These are phyloP conservation scores for Colinus virginianus DNA, from an alignment of 2,113 vertebrate species.

Conservation along the genomic window DNA sequence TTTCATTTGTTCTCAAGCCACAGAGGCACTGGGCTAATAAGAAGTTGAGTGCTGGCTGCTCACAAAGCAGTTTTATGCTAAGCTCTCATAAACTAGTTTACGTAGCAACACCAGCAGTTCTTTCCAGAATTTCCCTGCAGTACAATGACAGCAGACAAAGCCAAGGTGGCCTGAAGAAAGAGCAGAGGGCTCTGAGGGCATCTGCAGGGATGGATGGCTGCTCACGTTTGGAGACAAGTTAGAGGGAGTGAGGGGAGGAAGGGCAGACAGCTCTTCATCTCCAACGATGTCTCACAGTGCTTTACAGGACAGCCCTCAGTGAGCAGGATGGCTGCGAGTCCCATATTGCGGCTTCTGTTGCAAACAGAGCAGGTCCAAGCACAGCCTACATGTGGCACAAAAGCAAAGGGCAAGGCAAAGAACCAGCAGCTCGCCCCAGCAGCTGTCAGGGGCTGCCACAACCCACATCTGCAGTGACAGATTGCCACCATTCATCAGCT, in stretches of 20 bases:
- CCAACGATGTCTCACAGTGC: neutral
- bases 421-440: neutral
- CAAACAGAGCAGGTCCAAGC: neutral
- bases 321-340: neutral
- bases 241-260: neutral
- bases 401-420: neutral
- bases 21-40: conserved; percentile 39
- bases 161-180: neutral
- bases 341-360: neutral
- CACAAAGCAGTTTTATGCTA: neutral
- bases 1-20: conserved; percentile 41
- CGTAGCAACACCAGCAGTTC: conserved; percentile 2
- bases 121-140: neutral
- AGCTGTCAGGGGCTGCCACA: neutral
- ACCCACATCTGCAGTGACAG: neutral
- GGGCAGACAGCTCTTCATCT: neutral
- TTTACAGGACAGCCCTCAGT: neutral
- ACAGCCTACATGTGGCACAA: fast-evolving
- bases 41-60: neutral
- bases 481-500: neutral
- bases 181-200: neutral
- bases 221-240: neutral
- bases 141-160: neutral
- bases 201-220: neutral
- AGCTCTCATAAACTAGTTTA: conserved; percentile 12